These are phyloP conservation scores for Galbula dea DNA, from an alignment of 2,113 vertebrate species.

Conservation along the genomic window DNA sequence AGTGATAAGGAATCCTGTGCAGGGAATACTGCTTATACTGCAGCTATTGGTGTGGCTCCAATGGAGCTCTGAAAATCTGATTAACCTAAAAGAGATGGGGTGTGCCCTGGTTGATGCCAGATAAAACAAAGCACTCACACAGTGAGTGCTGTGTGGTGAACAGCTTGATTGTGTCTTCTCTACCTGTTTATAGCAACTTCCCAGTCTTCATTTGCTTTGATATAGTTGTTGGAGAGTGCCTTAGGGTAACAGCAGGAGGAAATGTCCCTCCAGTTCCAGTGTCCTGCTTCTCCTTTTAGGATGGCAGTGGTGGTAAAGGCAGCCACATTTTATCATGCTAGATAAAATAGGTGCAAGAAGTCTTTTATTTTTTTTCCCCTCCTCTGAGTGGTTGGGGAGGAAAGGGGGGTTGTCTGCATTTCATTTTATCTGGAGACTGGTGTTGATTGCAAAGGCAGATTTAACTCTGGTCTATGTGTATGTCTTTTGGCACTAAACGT, in stretches of 20 bases:
- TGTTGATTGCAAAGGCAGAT: background rate
- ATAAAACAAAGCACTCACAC: background rate
- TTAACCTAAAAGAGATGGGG: background rate
- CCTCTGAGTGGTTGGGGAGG: fast-evolving
- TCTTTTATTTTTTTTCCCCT: too few relatives aligned
- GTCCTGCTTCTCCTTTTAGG: background rate
- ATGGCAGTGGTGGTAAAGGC: background rate
- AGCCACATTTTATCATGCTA: too few relatives aligned
- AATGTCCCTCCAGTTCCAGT: background rate
- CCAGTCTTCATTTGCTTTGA: background rate
- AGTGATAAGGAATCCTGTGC: background rate
- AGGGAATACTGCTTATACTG: background rate
- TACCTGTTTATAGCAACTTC: background rate
- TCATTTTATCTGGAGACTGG: background rate
- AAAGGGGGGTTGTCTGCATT: background rate
- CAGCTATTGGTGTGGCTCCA: background rate
- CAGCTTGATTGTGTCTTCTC: background rate
- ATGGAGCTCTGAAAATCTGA: background rate
- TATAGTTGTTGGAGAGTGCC: fast-evolving
- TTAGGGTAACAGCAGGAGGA: background rate
- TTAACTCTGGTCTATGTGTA: background rate
- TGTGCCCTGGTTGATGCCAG: background rate
- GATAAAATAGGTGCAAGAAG: background rate
- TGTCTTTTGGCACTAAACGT: background rate
- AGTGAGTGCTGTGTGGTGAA: background rate